Percentiles rank a stretch among this genome's conserved stretches.
These are phyloP conservation scores for Ornithorhynchus anatinus DNA, from an alignment of 2,113 vertebrate genomes.

Conservation along the genomic window DNA sequence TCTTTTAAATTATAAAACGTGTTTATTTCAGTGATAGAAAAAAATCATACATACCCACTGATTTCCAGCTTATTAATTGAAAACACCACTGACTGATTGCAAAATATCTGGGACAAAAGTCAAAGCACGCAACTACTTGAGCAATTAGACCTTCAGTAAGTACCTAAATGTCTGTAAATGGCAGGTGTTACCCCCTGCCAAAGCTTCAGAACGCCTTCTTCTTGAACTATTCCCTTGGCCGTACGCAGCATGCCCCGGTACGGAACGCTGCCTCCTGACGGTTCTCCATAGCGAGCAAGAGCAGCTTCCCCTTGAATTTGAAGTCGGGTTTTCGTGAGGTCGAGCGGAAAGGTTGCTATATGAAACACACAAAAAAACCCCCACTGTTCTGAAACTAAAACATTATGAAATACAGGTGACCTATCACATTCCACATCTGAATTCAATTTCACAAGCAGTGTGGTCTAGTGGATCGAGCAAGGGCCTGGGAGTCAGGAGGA, in stretches of 20 bases:
- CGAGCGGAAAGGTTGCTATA: conserved; percentile 84
- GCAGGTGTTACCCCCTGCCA: conserved; percentile 86
- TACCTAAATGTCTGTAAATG: conserved; percentile 85
- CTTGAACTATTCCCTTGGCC: conserved; percentile 72
- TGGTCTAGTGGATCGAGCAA: no score
- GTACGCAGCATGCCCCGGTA: conserved; percentile 81
- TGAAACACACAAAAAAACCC: neutral
- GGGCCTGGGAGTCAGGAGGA: no score
- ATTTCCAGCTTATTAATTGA: no score
- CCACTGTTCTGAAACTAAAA: neutral
- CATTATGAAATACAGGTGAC: no score
- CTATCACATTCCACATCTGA: no score
- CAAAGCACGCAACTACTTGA: conserved; percentile 35
- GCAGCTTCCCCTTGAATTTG: conserved; percentile 85
- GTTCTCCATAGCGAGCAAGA: conserved; percentile 3
- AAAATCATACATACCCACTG: no score
- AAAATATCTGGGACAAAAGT: neutral
- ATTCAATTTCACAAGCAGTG: no score
- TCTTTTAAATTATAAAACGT: no score
- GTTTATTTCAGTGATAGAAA: no score
- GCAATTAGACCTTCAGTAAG: conserved; percentile 53
- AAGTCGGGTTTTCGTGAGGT: conserved; percentile 86
- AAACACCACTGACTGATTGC: no score
- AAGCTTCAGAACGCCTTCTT: conserved; percentile 80
- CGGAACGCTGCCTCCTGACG: neutral